Base-by-base conservation (phyloP, 2,797 vertebrate species). In the Pagetopsis macropterus region DNA sequence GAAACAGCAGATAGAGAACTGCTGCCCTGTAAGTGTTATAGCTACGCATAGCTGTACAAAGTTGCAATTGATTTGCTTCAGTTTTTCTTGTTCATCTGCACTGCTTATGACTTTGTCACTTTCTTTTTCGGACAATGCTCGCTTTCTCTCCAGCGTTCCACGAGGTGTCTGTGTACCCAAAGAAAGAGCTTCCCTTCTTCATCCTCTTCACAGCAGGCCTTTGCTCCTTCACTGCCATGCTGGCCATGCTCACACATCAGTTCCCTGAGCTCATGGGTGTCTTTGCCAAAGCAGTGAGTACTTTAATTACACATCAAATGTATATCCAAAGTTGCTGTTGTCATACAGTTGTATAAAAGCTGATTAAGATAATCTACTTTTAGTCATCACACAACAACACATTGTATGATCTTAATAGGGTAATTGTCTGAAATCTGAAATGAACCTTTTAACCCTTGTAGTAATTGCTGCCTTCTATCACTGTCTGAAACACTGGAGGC, bases 151-250 rank as follows among this genome's bases (percentile, higher is more conserved):
- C 91, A 99, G 98, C 96, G 0, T 99, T 99, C 93, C 98, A 99
- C 0, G 97, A 98, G 90, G 97, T 99, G 88, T 99, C 98, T 5
- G 97, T 99, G 77, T 99, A 99, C 88, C 98, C 98, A 31, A 98
- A 99, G 94, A 99, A 98, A 92, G 98, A 99, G 73, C 95, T 99
- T 82, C 98, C 98, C 64, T 99, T 99, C 92, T 99, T 99, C 94
- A 98, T 99, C 91, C 96, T 99, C 87, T 99, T 99, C 95, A 99
- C 98, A 89, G 98, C 98, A 80, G 98, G 98, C 83, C 95, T 99
- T 65, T 99, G 98, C 76, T 99, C 98, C 83, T 99, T 98, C 79
- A 98, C 98, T 23, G 98, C 98, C 82, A 96, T 99, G 97, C 94
- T 99, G 89, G 98, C 98, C 72, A 96, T 99, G 88, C 96, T 99